Conservation (phyloP, 2,797 vertebrate species). For the Benthosema pterotum region DNA sequence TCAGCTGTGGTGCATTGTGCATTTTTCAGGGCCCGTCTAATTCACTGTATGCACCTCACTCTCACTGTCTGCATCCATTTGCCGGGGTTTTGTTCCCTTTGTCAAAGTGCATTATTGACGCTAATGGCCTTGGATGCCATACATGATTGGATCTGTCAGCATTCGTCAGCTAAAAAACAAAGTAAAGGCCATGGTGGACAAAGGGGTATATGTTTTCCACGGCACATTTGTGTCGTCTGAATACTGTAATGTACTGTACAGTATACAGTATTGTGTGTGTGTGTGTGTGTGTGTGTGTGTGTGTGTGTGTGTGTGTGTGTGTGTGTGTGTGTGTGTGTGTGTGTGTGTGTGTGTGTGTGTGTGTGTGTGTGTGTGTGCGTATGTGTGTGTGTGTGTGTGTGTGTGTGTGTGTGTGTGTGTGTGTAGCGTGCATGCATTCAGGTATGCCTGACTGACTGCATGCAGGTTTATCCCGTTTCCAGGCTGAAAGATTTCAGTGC, state of each 20-base stretch:
- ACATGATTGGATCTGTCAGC: conserved; percentile 66
- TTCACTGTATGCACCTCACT: conserved; percentile 42
- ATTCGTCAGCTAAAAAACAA: conserved; percentile 50
- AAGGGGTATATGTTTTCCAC: conserved; percentile 23
- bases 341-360: conserved; percentile 11
- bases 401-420: conserved; percentile 9
- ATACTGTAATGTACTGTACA: too few species aligned
- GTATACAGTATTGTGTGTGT: conserved; percentile 12
- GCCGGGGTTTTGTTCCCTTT: conserved; percentile 51
- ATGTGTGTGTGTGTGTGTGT: conserved; percentile 25
- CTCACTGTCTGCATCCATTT: conserved; percentile 54
- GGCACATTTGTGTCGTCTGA: conserved; percentile 1
- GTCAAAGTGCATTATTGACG: conserved; percentile 54
- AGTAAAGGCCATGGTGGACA: conserved; percentile 36
- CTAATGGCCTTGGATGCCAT: conserved; percentile 58
- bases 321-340: conserved; percentile 3
- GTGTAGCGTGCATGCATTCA: conserved; percentile 16
- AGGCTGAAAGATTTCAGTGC: conserved; percentile 40
- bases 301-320: conserved; percentile 17
- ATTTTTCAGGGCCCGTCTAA: conserved; percentile 47
- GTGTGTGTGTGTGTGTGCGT: conserved; percentile 11
- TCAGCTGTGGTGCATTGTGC: conserved; percentile 32
- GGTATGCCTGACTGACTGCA: conserved; percentile 46
- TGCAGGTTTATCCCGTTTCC: conserved; percentile 54
- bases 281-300: conserved; percentile 11